Base-by-base conservation (phyloP, 2,888 invertebrate genomes). In the Ichneumon xanthorius region DNA sequence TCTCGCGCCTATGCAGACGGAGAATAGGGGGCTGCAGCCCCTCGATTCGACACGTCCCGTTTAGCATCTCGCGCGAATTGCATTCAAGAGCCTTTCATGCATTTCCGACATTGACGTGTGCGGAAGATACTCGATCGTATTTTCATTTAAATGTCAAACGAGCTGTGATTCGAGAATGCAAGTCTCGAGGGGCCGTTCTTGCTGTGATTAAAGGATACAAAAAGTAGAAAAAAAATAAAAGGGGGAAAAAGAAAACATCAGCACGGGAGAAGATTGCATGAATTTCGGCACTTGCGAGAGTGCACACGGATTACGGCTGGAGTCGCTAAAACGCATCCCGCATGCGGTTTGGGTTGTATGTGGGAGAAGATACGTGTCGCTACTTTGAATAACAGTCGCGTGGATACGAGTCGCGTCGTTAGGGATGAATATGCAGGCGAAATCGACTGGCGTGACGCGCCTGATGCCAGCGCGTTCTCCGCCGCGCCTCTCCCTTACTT, bases 371-470 rank as follows among this genome's bases (percentile, higher is more conserved):
- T 82, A 77, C 80, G 72, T 72, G 72, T 61, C 68, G 80, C 80
- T 85, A 80, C 76, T 87, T 84, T 85, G 85, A 87, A 87, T 81
- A 87, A 85, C 75, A 80, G 79, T 58, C 79, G 78, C 81, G 72
- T 83, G 85, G 78, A 84, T 86, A 63, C 78, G 73, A 71, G 71
- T 78, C 82, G 81, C 68, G 75, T 80, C 85, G 67, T 84, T 82
- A 77, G 75, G 86, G 79, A 88, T 89, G 87, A 88, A 89, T 88
- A 89, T 89, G 88, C 86, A 84, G 82, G 70, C 84, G 75, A 83
- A 85, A 87, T 37, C 79, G 58, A 75, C 79, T 87, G 86, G 87
- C 83, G 80, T 86, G 85, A 86, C 87, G 84, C 72, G 80, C 65
- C 37, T 61, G 81, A 70, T 80, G 70, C 73, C 55, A 22, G 77